These are phyloP conservation scores for Drosophila triauraria DNA, from an alignment of 1,140 invertebrate genomes.

Conservation along the genomic window DNA sequence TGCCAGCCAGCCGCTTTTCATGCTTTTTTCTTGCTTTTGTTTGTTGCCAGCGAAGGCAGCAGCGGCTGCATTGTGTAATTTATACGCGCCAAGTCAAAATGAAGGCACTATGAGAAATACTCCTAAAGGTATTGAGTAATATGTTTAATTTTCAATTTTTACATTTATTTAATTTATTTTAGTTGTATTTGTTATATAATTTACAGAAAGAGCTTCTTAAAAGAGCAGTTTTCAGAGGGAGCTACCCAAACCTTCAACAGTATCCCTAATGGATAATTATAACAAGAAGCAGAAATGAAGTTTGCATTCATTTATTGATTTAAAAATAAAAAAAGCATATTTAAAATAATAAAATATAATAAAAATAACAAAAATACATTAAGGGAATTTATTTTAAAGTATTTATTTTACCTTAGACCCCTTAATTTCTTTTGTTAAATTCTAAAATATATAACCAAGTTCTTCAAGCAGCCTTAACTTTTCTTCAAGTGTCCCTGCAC, in stretches of 20 bases:
- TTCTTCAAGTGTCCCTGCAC: slow-evolving; percentile 35
- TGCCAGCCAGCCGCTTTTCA: slow-evolving; percentile 17
- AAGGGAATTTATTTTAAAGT: no score
- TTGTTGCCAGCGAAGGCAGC: slow-evolving; percentile 23
- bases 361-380: no score
- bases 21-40: not conserved
- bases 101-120: slow-evolving; percentile 39
- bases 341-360: no score
- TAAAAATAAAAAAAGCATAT: no score
- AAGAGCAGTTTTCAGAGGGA: not conserved
- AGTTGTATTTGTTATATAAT: no score
- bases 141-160: not conserved
- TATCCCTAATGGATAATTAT: no score
- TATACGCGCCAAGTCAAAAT: slow-evolving; percentile 68
- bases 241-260: no score
- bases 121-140: not conserved
- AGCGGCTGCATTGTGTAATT: slow-evolving; percentile 74
- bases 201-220: not conserved
- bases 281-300: no score
- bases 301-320: no score
- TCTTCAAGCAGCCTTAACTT: not conserved
- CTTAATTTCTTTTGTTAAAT: no score
- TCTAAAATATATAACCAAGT: no score
- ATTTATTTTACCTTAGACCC: no score
- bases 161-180: not conserved